These are phyloP conservation scores for Trachelus iudaicus DNA, from an alignment of 2,888 invertebrate species.

Conservation along the genomic window DNA sequence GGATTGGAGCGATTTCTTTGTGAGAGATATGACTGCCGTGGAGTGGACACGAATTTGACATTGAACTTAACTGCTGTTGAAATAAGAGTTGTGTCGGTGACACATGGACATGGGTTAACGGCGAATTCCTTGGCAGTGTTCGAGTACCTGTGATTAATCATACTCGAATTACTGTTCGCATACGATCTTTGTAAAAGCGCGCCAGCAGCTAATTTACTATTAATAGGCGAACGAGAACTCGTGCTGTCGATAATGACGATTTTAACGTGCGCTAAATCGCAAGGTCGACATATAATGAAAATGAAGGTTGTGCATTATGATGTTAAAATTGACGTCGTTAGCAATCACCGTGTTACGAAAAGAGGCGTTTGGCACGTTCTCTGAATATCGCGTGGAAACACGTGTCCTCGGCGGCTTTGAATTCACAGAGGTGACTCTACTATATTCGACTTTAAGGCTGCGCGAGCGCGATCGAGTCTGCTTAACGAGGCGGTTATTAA, in stretches of 20 bases:
- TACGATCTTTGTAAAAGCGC: neutral
- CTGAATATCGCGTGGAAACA: neutral
- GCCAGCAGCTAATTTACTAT: neutral
- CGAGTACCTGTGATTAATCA: neutral
- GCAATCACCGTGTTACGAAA: slow-evolving; percentile 4
- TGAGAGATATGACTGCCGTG: neutral
- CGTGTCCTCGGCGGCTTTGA: neutral
- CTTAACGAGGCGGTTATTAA: neutral
- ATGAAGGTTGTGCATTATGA: slow-evolving; percentile 29
- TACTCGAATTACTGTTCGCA: neutral
- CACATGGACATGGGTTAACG: neutral
- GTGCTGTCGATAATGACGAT: neutral
- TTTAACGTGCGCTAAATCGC: slow-evolving; percentile 9
- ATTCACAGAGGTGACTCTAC: neutral
- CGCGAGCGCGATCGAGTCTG: neutral
- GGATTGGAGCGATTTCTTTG: neutral
- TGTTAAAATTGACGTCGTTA: slow-evolving; percentile 27
- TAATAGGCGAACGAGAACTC: neutral
- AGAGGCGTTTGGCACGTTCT: neutral
- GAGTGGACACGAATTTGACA: neutral
- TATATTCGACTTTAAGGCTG: neutral
- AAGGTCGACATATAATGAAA: slow-evolving; percentile 24
- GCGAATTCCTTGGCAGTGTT: neutral
- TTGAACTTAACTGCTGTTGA: neutral
- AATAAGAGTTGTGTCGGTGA: neutral